A percentile compares a stretch with the other conserved stretches of the same genome.
These are phyloP conservation scores for Entomobrya multifasciata DNA, from an alignment of 2,888 invertebrate species.

Conservation along the genomic window DNA sequence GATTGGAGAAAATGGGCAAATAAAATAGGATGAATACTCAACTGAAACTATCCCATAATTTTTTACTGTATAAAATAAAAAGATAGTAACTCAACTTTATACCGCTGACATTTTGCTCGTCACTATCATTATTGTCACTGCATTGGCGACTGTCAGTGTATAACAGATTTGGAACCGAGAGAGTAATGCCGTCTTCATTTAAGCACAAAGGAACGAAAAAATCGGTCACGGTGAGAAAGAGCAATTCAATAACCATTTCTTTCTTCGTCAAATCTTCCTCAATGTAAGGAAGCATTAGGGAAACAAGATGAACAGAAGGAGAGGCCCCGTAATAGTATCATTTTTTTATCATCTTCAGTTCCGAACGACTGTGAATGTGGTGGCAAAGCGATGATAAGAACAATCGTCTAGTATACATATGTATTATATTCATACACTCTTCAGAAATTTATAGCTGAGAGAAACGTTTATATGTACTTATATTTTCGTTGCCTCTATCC, in stretches of 20 bases:
- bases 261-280: not conserved
- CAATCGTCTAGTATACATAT: not conserved
- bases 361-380: too few relatives aligned
- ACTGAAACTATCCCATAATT: not conserved
- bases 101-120: not conserved
- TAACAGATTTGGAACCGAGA: not conserved
- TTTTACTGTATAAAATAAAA: not conserved
- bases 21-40: not conserved
- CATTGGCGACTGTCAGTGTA: not conserved
- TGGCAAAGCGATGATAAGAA: not conserved
- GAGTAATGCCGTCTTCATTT: too few relatives aligned
- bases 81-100: not conserved
- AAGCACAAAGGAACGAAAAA: not conserved
- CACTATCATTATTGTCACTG: not conserved
- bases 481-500: not conserved
- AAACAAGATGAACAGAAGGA: not conserved
- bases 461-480: not conserved
- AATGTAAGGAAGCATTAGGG: not conserved
- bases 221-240: not conserved
- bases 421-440: not conserved
- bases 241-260: slow-evolving; percentile 25
- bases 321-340: too few relatives aligned
- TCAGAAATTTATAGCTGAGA: not conserved
- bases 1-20: not conserved
- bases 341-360: not conserved